Conservation (phyloP, 2,888 invertebrate genomes). For the Hydraecia micacea region DNA sequence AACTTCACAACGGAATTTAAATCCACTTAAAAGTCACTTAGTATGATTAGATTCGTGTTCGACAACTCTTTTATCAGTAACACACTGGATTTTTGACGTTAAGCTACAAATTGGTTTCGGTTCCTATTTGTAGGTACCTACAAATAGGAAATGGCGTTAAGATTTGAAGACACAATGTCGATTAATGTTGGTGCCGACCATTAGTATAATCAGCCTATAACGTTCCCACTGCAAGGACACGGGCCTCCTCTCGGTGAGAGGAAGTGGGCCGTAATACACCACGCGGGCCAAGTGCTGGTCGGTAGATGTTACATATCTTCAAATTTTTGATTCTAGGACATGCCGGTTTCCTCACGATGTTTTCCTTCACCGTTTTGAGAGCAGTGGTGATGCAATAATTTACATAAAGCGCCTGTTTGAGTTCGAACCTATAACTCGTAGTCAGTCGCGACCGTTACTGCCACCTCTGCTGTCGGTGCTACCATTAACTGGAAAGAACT, state of each 20-base stretch:
- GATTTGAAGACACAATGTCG: neutral
- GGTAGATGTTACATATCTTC: neutral
- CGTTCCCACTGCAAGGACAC: neutral
- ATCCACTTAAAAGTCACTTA: conserved; percentile 72
- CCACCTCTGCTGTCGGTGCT: no score
- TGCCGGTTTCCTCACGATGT: no score
- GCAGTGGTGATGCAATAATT: no score
- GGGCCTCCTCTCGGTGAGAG: neutral
- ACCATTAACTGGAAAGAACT: neutral
- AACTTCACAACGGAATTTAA: conserved; percentile 64
- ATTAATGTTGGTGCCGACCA: neutral
- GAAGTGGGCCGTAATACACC: neutral
- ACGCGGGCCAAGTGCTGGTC: neutral
- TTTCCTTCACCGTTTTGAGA: no score
- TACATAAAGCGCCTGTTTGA: no score
- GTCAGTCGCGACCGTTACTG: no score
- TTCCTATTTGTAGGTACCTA: no score
- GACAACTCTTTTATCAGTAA: conserved; percentile 62
- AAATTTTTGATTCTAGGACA: no score
- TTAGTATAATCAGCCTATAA: conserved; percentile 2
- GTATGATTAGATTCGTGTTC: conserved; percentile 56
- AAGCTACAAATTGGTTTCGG: conserved; percentile 62
- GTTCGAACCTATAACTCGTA: no score
- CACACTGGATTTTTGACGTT: conserved; percentile 22
- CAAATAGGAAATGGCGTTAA: conserved; percentile 17